Base-by-base conservation (phyloP, 2,113 vertebrate genomes). In the Ploceus nigricollis region DNA sequence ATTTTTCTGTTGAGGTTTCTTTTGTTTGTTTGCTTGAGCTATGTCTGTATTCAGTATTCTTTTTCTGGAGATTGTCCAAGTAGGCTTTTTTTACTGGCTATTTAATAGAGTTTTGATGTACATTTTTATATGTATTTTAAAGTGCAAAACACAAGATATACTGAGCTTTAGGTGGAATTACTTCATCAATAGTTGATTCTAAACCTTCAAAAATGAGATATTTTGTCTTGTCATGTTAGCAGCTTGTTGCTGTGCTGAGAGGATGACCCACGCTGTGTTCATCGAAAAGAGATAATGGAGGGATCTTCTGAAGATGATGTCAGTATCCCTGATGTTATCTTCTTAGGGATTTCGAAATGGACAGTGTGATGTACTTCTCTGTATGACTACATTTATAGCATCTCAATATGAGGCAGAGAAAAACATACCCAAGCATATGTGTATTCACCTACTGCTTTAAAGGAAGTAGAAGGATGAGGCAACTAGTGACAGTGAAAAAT, bases 401-500 rank as follows among this genome's bases (percentile, higher is more conserved):
- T 33, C 86, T 70, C 54, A 45, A 1, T 86, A 57, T 0, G 3
- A 69, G 70, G 63, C 51, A 91, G 56, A 91, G 65, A 85, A 87
- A 77, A 63, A 35, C 53, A 42, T 47, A 45, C 50, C 75, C 44
- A 31, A 50, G 42, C 9, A 4, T 37, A 50, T 33, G 28, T 44
- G 64, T 89, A 53, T 66, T 93, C 56, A 68, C 31, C 50, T 85
- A 25, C n/a, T 65, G 64, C 50, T 90, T 96, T 64, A 78, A 71
- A 90, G 63, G 91, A 73, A 94, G 82, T 42, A 79, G 73, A 94
- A 79, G 83, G 76, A 80, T 61, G 63, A 88, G 84, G 87, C 70
- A 83, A 83, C 76, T 69, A 87, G 94, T 94, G 97, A 95, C 93
- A 93, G 94, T 97, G 97, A 98, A 97, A 97, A 95, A 97, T 97